phyloP scores from a whole-genome alignment of 1,140 invertebrate species.

The Helicoverpa armigera region DNA sequence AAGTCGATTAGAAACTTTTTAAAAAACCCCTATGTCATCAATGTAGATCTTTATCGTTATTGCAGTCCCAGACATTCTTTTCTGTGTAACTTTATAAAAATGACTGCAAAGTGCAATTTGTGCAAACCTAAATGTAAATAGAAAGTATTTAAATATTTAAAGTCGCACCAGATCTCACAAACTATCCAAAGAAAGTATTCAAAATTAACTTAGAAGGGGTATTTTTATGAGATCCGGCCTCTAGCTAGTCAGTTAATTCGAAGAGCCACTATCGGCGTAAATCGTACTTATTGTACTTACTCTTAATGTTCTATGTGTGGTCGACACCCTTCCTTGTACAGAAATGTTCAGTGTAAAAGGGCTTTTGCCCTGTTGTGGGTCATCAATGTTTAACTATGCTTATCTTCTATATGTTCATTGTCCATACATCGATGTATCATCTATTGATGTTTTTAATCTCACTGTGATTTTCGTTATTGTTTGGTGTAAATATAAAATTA shows the following conservation, averaged over 20 bases:
- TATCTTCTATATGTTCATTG: constrained; percentile 44
- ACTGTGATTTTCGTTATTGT: constrained; percentile 80
- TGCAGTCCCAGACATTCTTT: too few species aligned
- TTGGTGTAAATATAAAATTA: constrained; percentile 82
- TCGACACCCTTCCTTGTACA: constrained; percentile 42
- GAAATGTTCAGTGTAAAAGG: constrained; percentile 31
- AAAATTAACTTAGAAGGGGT: background rate
- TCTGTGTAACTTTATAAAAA: too few species aligned
- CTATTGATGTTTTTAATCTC: constrained; percentile 72
- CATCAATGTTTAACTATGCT: constrained; percentile 38
- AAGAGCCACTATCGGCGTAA: background rate
- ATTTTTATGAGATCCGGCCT: background rate
- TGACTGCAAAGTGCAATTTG: background rate
- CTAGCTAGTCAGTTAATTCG: background rate
- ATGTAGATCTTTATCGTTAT: too few species aligned
- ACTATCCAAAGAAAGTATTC: background rate
- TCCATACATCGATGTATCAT: constrained; percentile 61
- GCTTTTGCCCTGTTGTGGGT: constrained; percentile 41
- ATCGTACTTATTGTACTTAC: constrained; percentile 13
- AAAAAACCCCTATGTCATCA: too few species aligned
- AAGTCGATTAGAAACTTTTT: too few species aligned
- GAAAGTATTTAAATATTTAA: too few species aligned
- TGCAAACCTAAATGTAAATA: background rate
- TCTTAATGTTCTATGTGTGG: constrained; percentile 36
- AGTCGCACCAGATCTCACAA: background rate